Conservation (phyloP, 2,113 vertebrate species). For the Syrrhaptes paradoxus region DNA sequence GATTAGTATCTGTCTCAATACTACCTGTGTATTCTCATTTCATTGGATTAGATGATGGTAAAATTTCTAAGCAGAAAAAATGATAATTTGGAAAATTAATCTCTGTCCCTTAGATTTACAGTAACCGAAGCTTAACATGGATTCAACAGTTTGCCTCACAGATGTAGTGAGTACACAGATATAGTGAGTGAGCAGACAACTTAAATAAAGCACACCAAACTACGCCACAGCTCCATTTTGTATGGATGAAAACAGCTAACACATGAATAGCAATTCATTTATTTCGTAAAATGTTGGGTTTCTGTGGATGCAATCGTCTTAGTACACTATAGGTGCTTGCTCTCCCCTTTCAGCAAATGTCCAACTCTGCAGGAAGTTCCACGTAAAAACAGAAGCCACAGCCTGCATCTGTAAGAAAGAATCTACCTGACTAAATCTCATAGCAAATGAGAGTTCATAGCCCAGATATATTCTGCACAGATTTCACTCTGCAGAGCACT, state of each 20-base stretch:
- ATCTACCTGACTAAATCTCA: not conserved
- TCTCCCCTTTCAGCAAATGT: not conserved
- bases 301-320: too few relatives aligned
- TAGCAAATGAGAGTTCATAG: not conserved
- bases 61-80: not conserved
- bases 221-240: not conserved
- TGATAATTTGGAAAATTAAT: not conserved
- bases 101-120: not conserved
- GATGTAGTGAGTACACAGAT: not conserved
- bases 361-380: not conserved
- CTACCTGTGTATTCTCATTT: not conserved
- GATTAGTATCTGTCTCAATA: not conserved
- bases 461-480: rapidly evolving
- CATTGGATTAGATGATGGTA: not conserved
- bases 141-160: not conserved
- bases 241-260: not conserved
- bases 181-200: not conserved
- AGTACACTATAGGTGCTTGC: not conserved
- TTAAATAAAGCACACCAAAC: not conserved
- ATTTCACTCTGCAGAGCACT: not conserved
- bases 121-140: not conserved
- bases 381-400: not conserved
- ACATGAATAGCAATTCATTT: not conserved
- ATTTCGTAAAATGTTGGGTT: not conserved
- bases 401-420: rapidly evolving